Evolutionary conservation across 2,113 vertebrate species (phyloP), one percentile per base, ranked within the genome.

Genomic region (Macrotus californicus): DNA sequence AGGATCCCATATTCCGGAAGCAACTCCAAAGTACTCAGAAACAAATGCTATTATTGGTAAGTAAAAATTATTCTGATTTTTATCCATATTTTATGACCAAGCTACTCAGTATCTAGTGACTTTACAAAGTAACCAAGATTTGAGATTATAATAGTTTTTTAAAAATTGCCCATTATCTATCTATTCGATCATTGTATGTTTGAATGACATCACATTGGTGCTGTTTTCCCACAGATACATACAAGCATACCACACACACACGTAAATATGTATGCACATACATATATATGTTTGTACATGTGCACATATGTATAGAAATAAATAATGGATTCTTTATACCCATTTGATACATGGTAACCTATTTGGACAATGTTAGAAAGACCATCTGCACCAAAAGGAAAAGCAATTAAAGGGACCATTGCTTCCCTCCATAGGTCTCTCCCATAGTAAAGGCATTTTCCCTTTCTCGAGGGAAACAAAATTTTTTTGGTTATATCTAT

Each of bases 21-120:
- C 97, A 64, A 97, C 94, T 19, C 97, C 97, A 0, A 97, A 89
- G 66, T 97, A 97, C 73, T 97, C 97, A 73, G 93, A 97, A 93
- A 95, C 94, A 92, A 92, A n/a, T 10, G 2, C 89, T 67, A 50
- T 94, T 70, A 29, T 96, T 86, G 97, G 97, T 97, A 86, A 97
- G 97, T 80, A 93, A 89, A 72, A 46, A 43, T 70, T 29, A 19
- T 52, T 70, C 2, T 64, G 69, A 67, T 46, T 39, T 75, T 1
- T 34, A 50, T 34, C n/a, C 6, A 31, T 39, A 86, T 86, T 50
- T 84, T 76, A 72, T 75, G 7, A 7, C 46, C 39, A 89, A 41
- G 5, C 0, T 29, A 39, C 2, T 5, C 9, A 64, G 26, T 73
- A 64, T 18, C 43, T 80, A 85, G 69, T 48, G 26, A 89, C 24